Evolutionary conservation across 2,797 vertebrate genomes (phyloP).

Genomic region (Prunella strophiata): DNA sequence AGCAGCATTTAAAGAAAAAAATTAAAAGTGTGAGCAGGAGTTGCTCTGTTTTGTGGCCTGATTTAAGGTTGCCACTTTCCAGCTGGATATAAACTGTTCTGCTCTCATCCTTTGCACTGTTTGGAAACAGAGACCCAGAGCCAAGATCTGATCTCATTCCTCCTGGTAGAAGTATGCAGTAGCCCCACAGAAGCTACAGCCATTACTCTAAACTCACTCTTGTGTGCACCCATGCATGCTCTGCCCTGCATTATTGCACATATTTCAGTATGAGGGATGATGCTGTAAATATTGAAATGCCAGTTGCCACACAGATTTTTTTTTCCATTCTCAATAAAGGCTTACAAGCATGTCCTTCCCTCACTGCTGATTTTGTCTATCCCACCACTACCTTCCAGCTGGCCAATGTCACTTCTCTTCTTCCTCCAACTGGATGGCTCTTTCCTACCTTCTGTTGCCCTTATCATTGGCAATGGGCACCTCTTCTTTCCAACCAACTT

Average conservation of each 20-base stretch:
- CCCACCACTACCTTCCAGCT: not conserved
- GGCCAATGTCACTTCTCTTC: not conserved
- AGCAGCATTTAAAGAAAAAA: not conserved
- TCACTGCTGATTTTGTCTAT: not conserved
- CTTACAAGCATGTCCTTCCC: not conserved
- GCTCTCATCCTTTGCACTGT: not conserved
- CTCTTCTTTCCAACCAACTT: slow-evolving; percentile 18
- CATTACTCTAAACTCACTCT: slow-evolving; percentile 9
- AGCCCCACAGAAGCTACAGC: slow-evolving; percentile 43
- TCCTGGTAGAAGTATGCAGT: not conserved
- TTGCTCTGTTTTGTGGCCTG: not conserved
- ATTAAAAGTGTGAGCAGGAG: not conserved
- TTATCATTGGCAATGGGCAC: not conserved
- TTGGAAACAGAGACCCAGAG: slow-evolving; percentile 43
- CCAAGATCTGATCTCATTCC: slow-evolving; percentile 56
- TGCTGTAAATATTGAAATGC: not conserved
- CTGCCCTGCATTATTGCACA: not conserved
- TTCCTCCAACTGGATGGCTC: not conserved
- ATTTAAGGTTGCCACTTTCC: slow-evolving; percentile 30
- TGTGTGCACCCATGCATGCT: not conserved
- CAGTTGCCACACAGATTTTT: not conserved
- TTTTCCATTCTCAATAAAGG: not conserved
- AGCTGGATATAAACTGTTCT: slow-evolving; percentile 42
- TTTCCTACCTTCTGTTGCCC: not conserved
- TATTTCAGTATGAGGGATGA: not conserved